A percentile compares a stretch with the other conserved stretches of the same genome.
Evolutionary conservation across 1,140 invertebrate genomes (phyloP).

Genomic region (Ptiloglossa arizonensis): DNA sequence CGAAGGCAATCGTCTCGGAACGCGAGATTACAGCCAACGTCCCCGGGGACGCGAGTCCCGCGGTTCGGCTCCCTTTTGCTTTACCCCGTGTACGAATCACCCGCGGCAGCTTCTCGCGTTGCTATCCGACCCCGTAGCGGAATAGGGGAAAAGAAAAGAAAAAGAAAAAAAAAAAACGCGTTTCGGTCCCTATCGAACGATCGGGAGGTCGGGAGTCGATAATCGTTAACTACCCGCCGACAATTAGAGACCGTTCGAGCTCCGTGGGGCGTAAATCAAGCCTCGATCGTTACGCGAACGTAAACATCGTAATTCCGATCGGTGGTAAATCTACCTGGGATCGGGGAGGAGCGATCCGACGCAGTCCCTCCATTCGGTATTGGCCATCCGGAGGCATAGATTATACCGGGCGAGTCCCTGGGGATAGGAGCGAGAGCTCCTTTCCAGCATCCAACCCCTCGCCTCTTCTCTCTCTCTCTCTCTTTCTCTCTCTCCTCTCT

Average conservation of each 20-base stretch:
- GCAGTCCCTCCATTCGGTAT: constrained; percentile 66
- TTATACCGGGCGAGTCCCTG: constrained; percentile 71
- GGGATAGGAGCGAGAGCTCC: constrained; percentile 51
- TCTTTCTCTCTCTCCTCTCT: constrained; percentile 27
- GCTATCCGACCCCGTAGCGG: too few relatives aligned
- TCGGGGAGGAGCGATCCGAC: constrained; percentile 22
- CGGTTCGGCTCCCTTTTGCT: not conserved
- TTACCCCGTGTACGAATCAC: not conserved
- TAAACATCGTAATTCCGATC: constrained; percentile 51
- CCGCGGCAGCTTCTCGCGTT: not conserved
- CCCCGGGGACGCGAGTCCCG: not conserved
- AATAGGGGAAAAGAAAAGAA: too few relatives aligned
- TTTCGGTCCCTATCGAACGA: not conserved
- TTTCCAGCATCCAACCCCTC: constrained; percentile 49
- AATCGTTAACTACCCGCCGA: not conserved
- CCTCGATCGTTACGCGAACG: constrained; percentile 5
- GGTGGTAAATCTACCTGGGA: constrained; percentile 40
- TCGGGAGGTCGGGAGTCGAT: not conserved
- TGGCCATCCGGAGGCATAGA: constrained; percentile 75
- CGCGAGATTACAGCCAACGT: not conserved
- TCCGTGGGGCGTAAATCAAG: constrained; percentile 14
- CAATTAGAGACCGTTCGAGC: constrained; percentile 12
- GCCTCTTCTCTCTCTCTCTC: constrained; percentile 4
- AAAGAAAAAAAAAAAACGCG: not conserved
- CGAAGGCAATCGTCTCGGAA: constrained; percentile 1